Percentiles rank a stretch among this genome's conserved stretches.
phyloP scores from a whole-genome alignment of 1,140 invertebrate genomes.

The Aphelenchoides avenae region DNA sequence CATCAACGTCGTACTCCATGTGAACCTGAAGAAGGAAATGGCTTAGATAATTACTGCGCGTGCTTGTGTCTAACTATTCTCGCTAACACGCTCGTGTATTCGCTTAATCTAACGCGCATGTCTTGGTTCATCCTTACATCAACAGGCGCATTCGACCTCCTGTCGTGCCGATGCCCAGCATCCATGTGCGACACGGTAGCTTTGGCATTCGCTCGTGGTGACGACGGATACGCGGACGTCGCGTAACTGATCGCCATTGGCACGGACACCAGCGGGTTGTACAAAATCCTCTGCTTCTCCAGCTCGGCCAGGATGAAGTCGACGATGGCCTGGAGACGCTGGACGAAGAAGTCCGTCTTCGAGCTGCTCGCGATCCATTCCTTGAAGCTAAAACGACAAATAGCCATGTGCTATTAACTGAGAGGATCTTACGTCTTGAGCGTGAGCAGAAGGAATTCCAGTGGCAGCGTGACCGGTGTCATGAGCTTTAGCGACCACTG shows the following conservation, averaged over 20 bases:
- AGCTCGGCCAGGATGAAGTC: constrained; percentile 40
- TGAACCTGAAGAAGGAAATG: constrained; percentile 4
- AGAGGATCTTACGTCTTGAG: constrained; percentile 36
- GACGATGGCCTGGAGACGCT: constrained; percentile 30
- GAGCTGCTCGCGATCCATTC: no score
- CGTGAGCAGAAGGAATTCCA: constrained; percentile 44
- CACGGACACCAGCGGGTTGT: not conserved
- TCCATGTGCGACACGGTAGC: no score
- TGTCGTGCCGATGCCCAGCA: no score
- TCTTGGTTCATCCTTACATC: no score
- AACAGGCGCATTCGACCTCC: no score
- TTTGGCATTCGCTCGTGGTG: constrained; percentile 9
- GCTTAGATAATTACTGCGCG: no score
- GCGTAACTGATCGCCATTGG: not conserved
- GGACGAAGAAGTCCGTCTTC: constrained; percentile 26
- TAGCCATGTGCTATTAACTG: no score
- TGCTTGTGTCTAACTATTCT: no score
- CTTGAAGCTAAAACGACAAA: no score
- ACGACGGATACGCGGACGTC: constrained; percentile 20
- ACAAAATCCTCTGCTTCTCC: constrained; percentile 16
- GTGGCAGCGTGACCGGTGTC: constrained; percentile 42
- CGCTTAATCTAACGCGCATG: no score
- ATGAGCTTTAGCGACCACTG: constrained; percentile 35
- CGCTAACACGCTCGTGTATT: no score
- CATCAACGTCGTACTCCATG: constrained; percentile 22